These are phyloP conservation scores for Euphonia xanthogaster DNA, from an alignment of 2,797 vertebrate species.

Conservation along the genomic window DNA sequence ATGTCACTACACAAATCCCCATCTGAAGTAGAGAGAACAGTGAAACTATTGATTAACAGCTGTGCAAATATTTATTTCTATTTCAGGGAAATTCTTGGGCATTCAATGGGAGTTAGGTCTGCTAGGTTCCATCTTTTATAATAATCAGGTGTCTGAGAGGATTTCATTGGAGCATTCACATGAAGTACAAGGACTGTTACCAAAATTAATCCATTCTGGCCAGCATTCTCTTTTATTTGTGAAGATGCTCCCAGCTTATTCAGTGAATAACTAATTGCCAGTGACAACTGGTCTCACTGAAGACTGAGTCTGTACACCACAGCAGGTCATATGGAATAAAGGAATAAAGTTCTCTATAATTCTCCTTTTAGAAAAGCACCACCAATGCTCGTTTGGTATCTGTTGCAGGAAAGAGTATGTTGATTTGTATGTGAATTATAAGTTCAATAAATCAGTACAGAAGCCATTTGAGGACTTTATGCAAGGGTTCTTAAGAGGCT, in stretches of 20 bases:
- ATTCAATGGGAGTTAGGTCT: neutral
- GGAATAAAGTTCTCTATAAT: neutral
- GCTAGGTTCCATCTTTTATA: neutral
- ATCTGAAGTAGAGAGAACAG: neutral
- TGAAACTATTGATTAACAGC: neutral
- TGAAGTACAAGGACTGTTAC: neutral
- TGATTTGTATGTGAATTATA: slow-evolving; percentile 71
- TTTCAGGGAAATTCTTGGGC: neutral
- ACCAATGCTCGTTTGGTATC: neutral
- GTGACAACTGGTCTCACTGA: neutral
- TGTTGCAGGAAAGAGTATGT: slow-evolving; percentile 73
- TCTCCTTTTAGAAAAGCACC: neutral
- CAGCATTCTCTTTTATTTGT: neutral
- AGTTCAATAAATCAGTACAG: slow-evolving; percentile 60
- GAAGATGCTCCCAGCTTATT: neutral
- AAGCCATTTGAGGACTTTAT: slow-evolving; percentile 62
- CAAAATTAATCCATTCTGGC: neutral
- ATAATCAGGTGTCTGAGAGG: neutral
- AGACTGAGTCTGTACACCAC: neutral
- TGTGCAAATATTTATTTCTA: neutral
- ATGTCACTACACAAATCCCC: neutral
- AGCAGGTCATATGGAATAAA: neutral
- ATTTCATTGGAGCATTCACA: neutral
- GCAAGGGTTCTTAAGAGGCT: slow-evolving; percentile 63
- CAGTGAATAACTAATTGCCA: neutral